A percentile compares a stretch with the other conserved stretches of the same genome.
Conservation (phyloP, 1,140 invertebrate genomes). For the Drosophila tsacasi region DNA sequence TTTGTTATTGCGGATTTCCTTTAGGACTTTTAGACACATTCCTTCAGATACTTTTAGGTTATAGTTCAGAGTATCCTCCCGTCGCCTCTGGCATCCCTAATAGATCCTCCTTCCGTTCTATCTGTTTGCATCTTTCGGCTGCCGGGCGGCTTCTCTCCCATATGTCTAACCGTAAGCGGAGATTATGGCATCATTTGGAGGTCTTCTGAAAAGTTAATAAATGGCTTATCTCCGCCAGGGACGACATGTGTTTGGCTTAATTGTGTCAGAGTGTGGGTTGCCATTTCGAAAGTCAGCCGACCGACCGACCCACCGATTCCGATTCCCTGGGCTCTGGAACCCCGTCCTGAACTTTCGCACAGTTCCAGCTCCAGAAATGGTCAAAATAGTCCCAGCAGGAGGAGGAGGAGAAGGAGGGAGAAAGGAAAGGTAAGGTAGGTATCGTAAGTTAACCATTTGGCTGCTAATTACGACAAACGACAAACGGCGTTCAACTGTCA, state of each 20-base stretch:
- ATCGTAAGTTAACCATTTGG: slow-evolving; percentile 48
- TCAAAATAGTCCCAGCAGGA: slow-evolving; percentile 55
- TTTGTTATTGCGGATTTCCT: neutral
- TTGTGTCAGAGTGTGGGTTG: slow-evolving; percentile 82
- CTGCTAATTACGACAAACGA: slow-evolving; percentile 82
- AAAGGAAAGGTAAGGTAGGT: neutral
- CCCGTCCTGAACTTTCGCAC: slow-evolving; percentile 74
- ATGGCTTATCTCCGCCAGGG: slow-evolving; percentile 72
- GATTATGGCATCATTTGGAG: slow-evolving; percentile 81
- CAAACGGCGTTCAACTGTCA: slow-evolving; percentile 71
- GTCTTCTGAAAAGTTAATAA: slow-evolving; percentile 82
- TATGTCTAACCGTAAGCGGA: slow-evolving; percentile 78
- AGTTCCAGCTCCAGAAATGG: slow-evolving; percentile 61
- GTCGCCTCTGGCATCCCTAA: neutral
- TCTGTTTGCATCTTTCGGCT: slow-evolving; percentile 62
- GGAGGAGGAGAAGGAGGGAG: neutral
- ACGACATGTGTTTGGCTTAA: slow-evolving; percentile 82
- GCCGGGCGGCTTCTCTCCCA: slow-evolving; percentile 53
- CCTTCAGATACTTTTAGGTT: neutral
- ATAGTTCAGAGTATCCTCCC: slow-evolving; percentile 35
- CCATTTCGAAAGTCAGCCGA: slow-evolving; percentile 67
- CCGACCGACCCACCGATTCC: slow-evolving; percentile 5
- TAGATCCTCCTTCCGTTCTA: slow-evolving; percentile 48
- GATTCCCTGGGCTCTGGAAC: neutral
- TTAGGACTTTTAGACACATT: no score